Evolutionary conservation across 2,113 vertebrate species (phyloP), one percentile per base, ranked within the genome.

Genomic region (Grammomys surdaster): DNA sequence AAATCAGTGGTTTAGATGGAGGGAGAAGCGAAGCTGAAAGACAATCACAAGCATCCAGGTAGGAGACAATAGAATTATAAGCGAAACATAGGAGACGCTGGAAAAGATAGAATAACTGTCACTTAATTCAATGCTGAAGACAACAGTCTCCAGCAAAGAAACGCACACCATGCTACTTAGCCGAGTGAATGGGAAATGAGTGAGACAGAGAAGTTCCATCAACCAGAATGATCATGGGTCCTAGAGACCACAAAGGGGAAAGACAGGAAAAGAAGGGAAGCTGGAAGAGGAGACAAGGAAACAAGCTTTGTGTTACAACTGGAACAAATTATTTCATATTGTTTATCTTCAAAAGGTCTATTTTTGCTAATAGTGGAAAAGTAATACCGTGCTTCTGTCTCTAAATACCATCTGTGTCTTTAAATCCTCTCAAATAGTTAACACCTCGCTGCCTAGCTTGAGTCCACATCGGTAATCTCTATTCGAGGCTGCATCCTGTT

Each of bases 311-410:
- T 54, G 19, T 46, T 65, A 81, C 28, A 73, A 54, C 60, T 28
- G 75, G 36, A 95, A 90, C 11, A 43, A 82, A 88, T 43, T 60
- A 75, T 65, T 76, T 80, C 78, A 80, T 40, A 88, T 24, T 60
- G 11, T 46, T 46, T 85, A 46, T 43, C n/a, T 31, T 92, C 46
- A 65, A n/a, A 78, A 94, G 65, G 3, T 19, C 40, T n/a, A 77
- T 43, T 93, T 84, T 93, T 95, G 13, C 90, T 81, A 40, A 31
- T 88, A 86, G 94, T 81, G n/a, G 24, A 90, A 93, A 93, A 92
- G 26, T 67, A 14, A 72, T 69, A 88, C 87, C 7, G 81, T 76
- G 3, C 88, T 73, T 43, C 82, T 90, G 84, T 82, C 82, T 26
- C 63, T 72, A 40, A 65, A 94, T 9, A 95, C 28, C 65, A 84